Percentiles rank a stretch among this genome's conserved stretches.
These are phyloP conservation scores for Scaptomyza hsui DNA, from an alignment of 1,140 invertebrate genomes.

Conservation along the genomic window DNA sequence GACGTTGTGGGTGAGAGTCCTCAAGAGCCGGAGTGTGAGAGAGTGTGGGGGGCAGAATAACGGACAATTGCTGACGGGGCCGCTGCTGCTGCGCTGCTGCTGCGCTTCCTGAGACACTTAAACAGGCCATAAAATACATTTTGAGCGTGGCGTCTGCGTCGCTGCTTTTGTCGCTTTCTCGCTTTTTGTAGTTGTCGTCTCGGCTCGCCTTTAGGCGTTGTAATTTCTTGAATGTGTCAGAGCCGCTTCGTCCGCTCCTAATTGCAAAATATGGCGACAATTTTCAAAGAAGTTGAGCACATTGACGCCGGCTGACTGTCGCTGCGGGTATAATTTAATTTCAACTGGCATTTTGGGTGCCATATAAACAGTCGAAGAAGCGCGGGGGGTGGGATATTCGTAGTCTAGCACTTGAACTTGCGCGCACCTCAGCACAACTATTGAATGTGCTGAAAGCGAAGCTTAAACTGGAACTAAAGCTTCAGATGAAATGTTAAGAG, in stretches of 20 bases:
- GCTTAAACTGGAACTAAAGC: conserved; percentile 47
- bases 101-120: conserved; percentile 63
- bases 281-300: conserved; percentile 76
- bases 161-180: conserved; percentile 21
- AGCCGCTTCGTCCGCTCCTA: conserved; percentile 50
- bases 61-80: conserved; percentile 21
- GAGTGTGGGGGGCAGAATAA: conserved; percentile 12
- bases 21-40: background rate
- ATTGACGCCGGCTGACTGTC: conserved; percentile 62
- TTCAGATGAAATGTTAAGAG: conserved; percentile 15
- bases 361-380: conserved; percentile 52
- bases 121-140: conserved; percentile 79
- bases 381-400: background rate
- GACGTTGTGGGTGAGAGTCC: background rate
- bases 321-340: conserved; percentile 77
- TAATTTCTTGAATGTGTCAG: conserved; percentile 80
- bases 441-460: conserved; percentile 4
- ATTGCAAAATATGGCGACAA: conserved; percentile 81
- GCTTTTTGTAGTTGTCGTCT: conserved; percentile 55
- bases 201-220: conserved; percentile 61
- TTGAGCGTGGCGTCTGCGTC: conserved; percentile 51
- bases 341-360: conserved; percentile 69
- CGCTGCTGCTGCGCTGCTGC: conserved; percentile 5
- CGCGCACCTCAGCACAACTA: conserved; percentile 1
- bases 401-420: conserved; percentile 34